Base-by-base conservation (phyloP, 2,888 invertebrate species). In the Colostygia pectinataria region DNA sequence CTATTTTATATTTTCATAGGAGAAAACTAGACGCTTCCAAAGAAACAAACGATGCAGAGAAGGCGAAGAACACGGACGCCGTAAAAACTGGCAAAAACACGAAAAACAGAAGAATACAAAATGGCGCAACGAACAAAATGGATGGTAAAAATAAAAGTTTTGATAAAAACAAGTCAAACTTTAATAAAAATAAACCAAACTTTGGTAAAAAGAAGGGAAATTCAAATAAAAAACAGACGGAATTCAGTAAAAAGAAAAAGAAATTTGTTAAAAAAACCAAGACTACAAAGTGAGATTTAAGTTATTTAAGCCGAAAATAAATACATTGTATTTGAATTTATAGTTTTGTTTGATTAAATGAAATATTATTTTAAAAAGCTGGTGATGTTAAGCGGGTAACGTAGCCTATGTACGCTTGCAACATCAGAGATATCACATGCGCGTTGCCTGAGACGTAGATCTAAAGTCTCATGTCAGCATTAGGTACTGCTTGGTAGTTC, bases 1-100 rank as follows among this genome's bases (percentile, higher is more conserved):
- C 27, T 10, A 0, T 32, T 10, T 29, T 29, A 28, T 27, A 29
- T 29, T 10, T 46, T 65, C 57, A 2, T 68, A 89, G 89, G 59
- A 74, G 88, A 45, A 85, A 84, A 74, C 25, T 82, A 13, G 85
- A 84, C 42, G 61, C 67, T 0, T 62, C 71, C 0, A 73, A 73
- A 4, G 63, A 64, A 47, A 55, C 53, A 1, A 61, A 65, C n/a
- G 60, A 63, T 1, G 49, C 55, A 0, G 68, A 70, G 0, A 68
- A 64, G 10, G 13, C 67, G 1, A 76, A 74, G 56, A 65, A 63
- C 7, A 72, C 77, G 0, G 55, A 64, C 0, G 27, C 48, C 1
- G 65, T 83, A 0, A 74, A 76, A 33, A 66, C 61, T 23, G 71
- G 72, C 2, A 80, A 80, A 66, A 71, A 68, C 31, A 77, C 64